Evolutionary conservation across 2,113 vertebrate species (phyloP).

Genomic region (Struthio camelus): DNA sequence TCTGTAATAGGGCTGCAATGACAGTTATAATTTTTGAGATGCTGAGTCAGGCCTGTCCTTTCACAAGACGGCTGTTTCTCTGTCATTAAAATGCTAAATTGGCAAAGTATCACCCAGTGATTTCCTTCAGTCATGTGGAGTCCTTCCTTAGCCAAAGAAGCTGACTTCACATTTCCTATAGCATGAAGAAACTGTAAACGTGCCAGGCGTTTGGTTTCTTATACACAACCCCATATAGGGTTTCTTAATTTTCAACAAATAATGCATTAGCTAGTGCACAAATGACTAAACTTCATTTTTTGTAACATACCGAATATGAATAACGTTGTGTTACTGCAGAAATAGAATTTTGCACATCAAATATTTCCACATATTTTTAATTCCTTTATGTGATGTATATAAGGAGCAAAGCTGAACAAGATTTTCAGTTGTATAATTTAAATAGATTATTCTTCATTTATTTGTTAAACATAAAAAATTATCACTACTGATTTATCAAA

Average conservation of each 20-base stretch:
- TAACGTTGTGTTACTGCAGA: not conserved
- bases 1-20: not conserved
- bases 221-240: not conserved
- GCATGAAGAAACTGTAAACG: not conserved
- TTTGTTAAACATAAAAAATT: not conserved
- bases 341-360: not conserved
- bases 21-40: not conserved
- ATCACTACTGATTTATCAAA: not conserved
- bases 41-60: not conserved
- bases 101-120: accelerated
- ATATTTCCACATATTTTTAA: not conserved
- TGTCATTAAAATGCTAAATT: not conserved
- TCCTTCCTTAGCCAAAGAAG: not conserved
- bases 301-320: not conserved
- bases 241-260: not conserved
- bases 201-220: not conserved
- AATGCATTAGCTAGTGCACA: not conserved
- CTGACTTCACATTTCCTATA: not conserved
- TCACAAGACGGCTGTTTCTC: not conserved
- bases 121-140: not conserved
- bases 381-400: not conserved
- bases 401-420: not conserved
- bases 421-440: not conserved
- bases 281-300: not conserved
- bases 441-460: not conserved